These are phyloP conservation scores for Hybognathus amarus DNA, from an alignment of 2,797 vertebrate genomes.

Conservation along the genomic window DNA sequence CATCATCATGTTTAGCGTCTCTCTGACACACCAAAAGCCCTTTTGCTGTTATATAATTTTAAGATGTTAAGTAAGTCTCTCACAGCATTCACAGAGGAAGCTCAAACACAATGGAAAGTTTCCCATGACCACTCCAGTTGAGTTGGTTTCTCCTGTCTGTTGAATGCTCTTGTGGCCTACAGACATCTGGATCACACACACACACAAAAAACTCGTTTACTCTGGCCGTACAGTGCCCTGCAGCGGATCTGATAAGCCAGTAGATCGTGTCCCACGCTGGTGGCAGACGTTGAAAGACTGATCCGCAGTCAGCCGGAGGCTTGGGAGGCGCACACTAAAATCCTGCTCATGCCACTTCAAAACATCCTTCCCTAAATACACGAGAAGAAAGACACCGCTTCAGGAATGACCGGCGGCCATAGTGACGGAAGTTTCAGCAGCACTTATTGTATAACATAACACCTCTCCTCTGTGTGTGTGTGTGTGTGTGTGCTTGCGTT, in stretches of 20 bases:
- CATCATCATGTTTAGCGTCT: too few relatives aligned
- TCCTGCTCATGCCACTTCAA: constrained; percentile 57
- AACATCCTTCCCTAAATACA: constrained; percentile 48
- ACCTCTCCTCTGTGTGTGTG: constrained; percentile 7
- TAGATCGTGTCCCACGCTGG: constrained; percentile 32
- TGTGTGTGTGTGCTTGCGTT: constrained; percentile 25
- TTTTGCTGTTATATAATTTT: too few relatives aligned
- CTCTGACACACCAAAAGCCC: too few relatives aligned
- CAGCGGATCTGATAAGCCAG: constrained; percentile 56
- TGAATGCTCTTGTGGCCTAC: neutral
- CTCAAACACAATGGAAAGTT: neutral
- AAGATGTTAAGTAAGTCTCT: too few relatives aligned
- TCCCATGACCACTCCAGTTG: neutral
- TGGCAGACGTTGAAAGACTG: constrained; percentile 55
- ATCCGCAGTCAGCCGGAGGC: constrained; percentile 48
- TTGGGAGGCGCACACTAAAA: constrained; percentile 52
- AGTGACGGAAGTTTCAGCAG: constrained; percentile 33
- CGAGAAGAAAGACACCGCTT: constrained; percentile 25
- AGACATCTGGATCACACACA: neutral
- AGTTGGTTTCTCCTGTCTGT: neutral
- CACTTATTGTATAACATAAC: constrained; percentile 6
- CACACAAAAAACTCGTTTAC: neutral
- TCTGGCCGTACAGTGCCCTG: constrained; percentile 56
- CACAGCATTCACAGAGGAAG: neutral
- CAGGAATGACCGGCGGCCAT: constrained; percentile 52